Percentiles rank a stretch among this genome's conserved stretches.
These are phyloP conservation scores for Lochmaea capreae DNA, from an alignment of 2,888 invertebrate genomes.

Conservation along the genomic window DNA sequence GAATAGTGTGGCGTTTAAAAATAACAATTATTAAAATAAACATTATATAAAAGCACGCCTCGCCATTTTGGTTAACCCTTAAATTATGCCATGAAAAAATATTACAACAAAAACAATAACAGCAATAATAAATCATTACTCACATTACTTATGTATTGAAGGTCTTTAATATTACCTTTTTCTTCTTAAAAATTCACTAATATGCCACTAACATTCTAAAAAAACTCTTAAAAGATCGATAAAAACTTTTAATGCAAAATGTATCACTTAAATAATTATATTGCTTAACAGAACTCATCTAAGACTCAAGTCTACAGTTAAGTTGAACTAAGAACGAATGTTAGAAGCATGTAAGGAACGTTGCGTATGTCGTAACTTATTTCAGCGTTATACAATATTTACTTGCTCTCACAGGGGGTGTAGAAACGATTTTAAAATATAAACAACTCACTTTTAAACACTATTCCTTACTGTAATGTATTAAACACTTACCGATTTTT, in stretches of 20 bases:
- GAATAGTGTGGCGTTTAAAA: slow-evolving; percentile 40
- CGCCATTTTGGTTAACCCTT: slow-evolving; percentile 66
- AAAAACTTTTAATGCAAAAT: slow-evolving; percentile 67
- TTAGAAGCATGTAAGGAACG: slow-evolving; percentile 56
- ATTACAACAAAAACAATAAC: slow-evolving; percentile 60
- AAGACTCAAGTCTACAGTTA: slow-evolving; percentile 60
- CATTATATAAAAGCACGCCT: slow-evolving; percentile 59
- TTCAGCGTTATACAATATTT: slow-evolving; percentile 60
- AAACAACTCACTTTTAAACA: slow-evolving; percentile 54
- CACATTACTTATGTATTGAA: slow-evolving; percentile 43
- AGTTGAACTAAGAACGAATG: slow-evolving; percentile 57
- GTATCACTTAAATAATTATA: slow-evolving; percentile 67
- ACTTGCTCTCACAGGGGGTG: slow-evolving; percentile 63
- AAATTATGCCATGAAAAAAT: slow-evolving; percentile 62
- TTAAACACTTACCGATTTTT: slow-evolving; percentile 53
- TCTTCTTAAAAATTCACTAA: slow-evolving; percentile 48
- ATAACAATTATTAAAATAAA: slow-evolving; percentile 52
- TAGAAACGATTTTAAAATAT: slow-evolving; percentile 59
- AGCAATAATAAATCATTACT: slow-evolving; percentile 37
- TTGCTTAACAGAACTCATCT: slow-evolving; percentile 60
- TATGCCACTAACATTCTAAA: slow-evolving; percentile 57
- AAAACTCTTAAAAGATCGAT: slow-evolving; percentile 64
- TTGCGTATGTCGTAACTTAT: slow-evolving; percentile 58
- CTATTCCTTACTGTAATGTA: slow-evolving; percentile 41
- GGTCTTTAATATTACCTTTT: slow-evolving; percentile 51